These are phyloP conservation scores for Albula goreensis DNA, from an alignment of 2,113 vertebrate species.

Conservation along the genomic window DNA sequence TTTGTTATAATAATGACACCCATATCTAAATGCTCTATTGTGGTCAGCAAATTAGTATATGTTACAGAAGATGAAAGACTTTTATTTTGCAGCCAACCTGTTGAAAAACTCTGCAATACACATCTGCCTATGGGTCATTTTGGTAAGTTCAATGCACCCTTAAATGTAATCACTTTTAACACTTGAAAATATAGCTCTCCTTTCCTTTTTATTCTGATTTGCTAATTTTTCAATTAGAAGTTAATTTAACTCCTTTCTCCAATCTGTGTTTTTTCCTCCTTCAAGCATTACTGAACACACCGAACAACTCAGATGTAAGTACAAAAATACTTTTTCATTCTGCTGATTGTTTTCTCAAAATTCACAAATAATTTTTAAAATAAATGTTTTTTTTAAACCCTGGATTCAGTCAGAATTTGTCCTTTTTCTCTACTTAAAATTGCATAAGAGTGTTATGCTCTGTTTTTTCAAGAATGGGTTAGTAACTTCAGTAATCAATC, in stretches of 20 bases:
- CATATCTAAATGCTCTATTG: not conserved
- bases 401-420: too few relatives aligned
- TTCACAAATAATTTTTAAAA: not conserved
- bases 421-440: too few relatives aligned
- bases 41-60: not conserved
- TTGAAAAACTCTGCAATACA: conserved; percentile 25
- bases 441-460: too few relatives aligned
- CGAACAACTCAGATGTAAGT: conserved; percentile 57
- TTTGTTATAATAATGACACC: too few relatives aligned
- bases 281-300: conserved; percentile 54
- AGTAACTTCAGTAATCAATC: too few relatives aligned
- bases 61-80: not conserved
- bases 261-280: not conserved
- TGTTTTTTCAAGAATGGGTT: too few relatives aligned
- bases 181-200: not conserved
- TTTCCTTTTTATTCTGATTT: not conserved
- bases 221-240: not conserved
- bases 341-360: conserved; percentile 8
- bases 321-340: not conserved
- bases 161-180: not conserved
- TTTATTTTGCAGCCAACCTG: conserved; percentile 35
- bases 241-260: not conserved
- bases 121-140: conserved; percentile 37
- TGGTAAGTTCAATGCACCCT: conserved; percentile 43
- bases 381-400: too few relatives aligned